Conservation (phyloP, 2,888 invertebrate species). For the Ptilodon capucinus region DNA sequence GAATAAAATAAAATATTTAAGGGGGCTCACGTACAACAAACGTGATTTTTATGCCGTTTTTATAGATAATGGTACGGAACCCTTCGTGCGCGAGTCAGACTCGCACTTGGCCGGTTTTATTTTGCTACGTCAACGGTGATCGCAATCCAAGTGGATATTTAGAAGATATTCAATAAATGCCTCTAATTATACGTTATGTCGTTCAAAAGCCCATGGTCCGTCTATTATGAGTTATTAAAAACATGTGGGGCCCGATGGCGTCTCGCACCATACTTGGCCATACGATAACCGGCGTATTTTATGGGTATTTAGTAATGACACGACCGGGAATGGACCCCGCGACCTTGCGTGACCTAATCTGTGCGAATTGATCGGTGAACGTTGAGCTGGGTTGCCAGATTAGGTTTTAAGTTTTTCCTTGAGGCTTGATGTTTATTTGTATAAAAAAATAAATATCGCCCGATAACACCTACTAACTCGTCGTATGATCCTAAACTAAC, state of each 20-base stretch:
- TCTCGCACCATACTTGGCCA: conserved; percentile 15
- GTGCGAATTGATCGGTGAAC: conserved; percentile 29
- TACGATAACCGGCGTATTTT: conserved; percentile 25
- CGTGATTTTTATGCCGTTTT: too few relatives aligned
- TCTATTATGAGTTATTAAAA: conserved; percentile 14
- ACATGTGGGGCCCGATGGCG: conserved; percentile 10
- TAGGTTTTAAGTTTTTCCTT: background rate
- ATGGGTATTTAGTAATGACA: conserved; percentile 29
- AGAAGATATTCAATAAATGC: background rate
- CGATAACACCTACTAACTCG: too few relatives aligned
- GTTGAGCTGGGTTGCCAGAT: conserved; percentile 18
- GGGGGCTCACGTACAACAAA: too few relatives aligned
- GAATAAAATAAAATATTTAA: too few relatives aligned
- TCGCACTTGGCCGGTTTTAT: too few relatives aligned
- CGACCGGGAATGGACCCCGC: conserved; percentile 23
- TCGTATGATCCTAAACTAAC: too few relatives aligned
- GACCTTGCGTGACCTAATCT: conserved; percentile 34
- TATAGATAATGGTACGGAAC: too few relatives aligned
- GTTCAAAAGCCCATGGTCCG: conserved; percentile 15
- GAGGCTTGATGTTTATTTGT: background rate
- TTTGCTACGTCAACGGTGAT: too few relatives aligned
- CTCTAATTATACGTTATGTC: conserved; percentile 7
- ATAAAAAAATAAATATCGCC: too few relatives aligned
- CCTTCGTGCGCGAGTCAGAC: too few relatives aligned
- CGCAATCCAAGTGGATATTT: too few relatives aligned